Evolutionary conservation across 2,888 invertebrate genomes (phyloP).

Genomic region (Pachycephus smyrnensis): DNA sequence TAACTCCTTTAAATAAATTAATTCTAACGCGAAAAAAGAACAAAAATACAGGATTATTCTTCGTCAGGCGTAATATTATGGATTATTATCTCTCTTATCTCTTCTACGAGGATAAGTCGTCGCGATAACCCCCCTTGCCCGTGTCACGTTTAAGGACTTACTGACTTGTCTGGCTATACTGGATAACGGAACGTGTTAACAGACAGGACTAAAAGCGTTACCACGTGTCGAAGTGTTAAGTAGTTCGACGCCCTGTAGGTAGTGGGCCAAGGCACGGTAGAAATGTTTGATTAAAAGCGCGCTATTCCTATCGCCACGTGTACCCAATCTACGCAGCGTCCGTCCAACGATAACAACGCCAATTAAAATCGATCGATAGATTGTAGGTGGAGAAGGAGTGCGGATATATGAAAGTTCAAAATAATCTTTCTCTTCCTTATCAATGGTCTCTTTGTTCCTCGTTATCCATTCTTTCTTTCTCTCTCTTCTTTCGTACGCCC

Average conservation of each 20-base stretch:
- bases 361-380: background rate
- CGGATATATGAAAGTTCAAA: background rate
- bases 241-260: background rate
- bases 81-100: background rate
- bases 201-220: background rate
- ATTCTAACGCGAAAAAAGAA: background rate
- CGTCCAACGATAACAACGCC: background rate
- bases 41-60: background rate
- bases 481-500: background rate
- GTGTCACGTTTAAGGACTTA: background rate
- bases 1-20: background rate
- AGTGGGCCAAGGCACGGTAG: background rate
- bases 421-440: background rate
- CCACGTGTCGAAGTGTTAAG: background rate
- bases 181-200: background rate
- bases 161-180: background rate
- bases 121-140: background rate
- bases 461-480: background rate
- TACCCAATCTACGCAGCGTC: background rate
- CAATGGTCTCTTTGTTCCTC: no score
- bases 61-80: background rate
- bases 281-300: background rate
- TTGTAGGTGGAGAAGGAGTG: background rate
- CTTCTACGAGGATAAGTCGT: background rate
- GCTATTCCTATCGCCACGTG: background rate